Percentiles rank a stretch among this genome's conserved stretches.
Evolutionary conservation across 2,113 vertebrate species (phyloP).

Genomic region (Castor canadensis): DNA sequence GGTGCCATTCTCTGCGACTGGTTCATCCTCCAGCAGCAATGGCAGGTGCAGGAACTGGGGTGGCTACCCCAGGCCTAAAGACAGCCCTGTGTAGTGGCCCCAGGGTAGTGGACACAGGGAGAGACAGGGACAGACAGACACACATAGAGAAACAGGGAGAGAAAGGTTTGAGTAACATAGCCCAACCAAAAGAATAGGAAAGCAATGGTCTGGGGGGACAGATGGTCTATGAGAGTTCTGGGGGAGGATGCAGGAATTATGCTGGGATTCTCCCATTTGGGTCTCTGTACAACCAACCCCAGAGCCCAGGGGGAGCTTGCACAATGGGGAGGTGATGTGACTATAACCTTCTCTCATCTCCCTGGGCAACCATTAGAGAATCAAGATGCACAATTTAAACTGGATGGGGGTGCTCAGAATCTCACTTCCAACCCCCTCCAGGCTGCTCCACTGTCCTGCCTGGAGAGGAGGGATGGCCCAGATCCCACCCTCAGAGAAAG

Average conservation of each 20-base stretch:
- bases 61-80: constrained; percentile 65
- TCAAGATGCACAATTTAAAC: background rate
- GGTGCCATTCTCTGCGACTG: constrained; percentile 97
- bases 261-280: background rate
- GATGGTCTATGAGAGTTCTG: background rate
- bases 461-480: background rate
- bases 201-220: background rate
- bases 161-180: background rate
- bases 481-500: background rate
- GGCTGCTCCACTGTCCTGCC: background rate
- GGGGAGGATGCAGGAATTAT: too few species aligned
- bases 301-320: background rate
- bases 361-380: background rate
- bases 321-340: background rate
- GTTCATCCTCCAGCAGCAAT: constrained; percentile 93
- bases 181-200: background rate
- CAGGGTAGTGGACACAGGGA: background rate
- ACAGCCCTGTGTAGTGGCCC: background rate
- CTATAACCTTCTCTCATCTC: background rate
- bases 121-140: background rate
- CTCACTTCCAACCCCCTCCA: background rate
- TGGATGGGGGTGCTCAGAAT: background rate
- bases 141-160: background rate
- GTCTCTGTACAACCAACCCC: background rate
- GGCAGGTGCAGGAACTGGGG: constrained; percentile 83